Evolutionary conservation across 2,113 vertebrate genomes (phyloP), one percentile per base, ranked within the genome.

Genomic region (Cebidichthys violaceus): DNA sequence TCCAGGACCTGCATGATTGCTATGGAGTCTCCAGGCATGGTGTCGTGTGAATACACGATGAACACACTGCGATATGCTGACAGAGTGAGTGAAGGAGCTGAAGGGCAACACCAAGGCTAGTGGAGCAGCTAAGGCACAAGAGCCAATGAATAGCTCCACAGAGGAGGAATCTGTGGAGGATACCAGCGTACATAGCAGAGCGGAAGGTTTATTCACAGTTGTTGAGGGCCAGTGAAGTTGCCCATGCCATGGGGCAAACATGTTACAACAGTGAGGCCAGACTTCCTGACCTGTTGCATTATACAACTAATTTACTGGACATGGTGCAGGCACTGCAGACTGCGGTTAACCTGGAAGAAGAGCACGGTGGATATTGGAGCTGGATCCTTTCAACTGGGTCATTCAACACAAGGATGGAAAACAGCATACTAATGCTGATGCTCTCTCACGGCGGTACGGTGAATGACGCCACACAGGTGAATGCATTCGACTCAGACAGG

Each of bases 1-100:
- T 99, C 98, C 2, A 96, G 95, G 88, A 99, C 97, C 9, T 99
- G 98, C 91, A 99, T 99, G 98, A 99, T 99, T 87, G 97, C 98
- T 20, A 99, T 99, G 98, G 97, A 99, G 87, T 99, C 98, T 67
- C 98, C 98, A 17, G 96, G 98, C 74, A 97, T 99, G 95, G 90
- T 85, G 82, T 99, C 97, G 6, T 99, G 98, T 83, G 98, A 99
- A 81, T 99, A 99, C 73, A 98, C 98, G 17, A 94, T 99, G 90
- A 99, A 99, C 89, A 99, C 98, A 0, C 93, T 99, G 82, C 96
- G 98, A 91, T 99, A 99, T 0, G 97, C 98, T 81, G 97, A 99
- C 96, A 98, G 98, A n/a, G 98, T 99, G 95, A 88, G 94, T 94
- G 50, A 96, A 96, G 27, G 95, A 95, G 57, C 86, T 96, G 17